Conservation (phyloP, 2,888 invertebrate species). For the Operophtera brumata region DNA sequence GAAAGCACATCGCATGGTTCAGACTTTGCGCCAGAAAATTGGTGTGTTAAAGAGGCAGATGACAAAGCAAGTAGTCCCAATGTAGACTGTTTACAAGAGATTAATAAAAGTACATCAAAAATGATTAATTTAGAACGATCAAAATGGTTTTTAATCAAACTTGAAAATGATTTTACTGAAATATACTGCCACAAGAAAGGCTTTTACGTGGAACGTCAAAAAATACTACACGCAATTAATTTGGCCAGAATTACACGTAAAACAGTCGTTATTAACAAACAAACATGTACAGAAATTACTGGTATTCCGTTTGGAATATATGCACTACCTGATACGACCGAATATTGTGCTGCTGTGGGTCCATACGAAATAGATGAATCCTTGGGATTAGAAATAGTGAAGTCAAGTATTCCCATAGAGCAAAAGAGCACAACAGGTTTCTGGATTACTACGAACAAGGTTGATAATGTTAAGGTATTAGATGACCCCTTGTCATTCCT, state of each 20-base stretch:
- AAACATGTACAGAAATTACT: slow-evolving; percentile 46
- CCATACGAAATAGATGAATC: slow-evolving; percentile 66
- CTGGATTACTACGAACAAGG: slow-evolving; percentile 67
- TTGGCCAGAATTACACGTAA: slow-evolving; percentile 68
- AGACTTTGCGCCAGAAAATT: slow-evolving; percentile 4
- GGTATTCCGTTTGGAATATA: slow-evolving; percentile 67
- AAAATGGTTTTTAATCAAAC: slow-evolving; percentile 79
- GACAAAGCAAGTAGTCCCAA: not conserved
- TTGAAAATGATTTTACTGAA: slow-evolving; percentile 78
- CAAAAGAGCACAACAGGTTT: slow-evolving; percentile 57
- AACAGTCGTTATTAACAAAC: slow-evolving; percentile 70
- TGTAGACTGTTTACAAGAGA: not conserved
- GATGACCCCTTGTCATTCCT: slow-evolving; percentile 66
- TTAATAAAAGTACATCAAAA: slow-evolving; percentile 1
- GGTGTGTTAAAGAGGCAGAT: slow-evolving; percentile 4
- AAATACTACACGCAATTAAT: slow-evolving; percentile 71
- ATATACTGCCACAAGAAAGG: slow-evolving; percentile 73
- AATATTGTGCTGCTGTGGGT: slow-evolving; percentile 66
- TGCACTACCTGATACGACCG: slow-evolving; percentile 59
- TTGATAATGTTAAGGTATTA: slow-evolving; percentile 63
- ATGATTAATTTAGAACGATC: slow-evolving; percentile 44
- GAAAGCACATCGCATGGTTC: slow-evolving; percentile 9
- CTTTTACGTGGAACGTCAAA: slow-evolving; percentile 77
- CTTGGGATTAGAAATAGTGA: slow-evolving; percentile 68
- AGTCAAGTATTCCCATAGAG: slow-evolving; percentile 38